These are phyloP conservation scores for Dicentrarchus labrax DNA, from an alignment of 2,113 vertebrate genomes.

Conservation along the genomic window DNA sequence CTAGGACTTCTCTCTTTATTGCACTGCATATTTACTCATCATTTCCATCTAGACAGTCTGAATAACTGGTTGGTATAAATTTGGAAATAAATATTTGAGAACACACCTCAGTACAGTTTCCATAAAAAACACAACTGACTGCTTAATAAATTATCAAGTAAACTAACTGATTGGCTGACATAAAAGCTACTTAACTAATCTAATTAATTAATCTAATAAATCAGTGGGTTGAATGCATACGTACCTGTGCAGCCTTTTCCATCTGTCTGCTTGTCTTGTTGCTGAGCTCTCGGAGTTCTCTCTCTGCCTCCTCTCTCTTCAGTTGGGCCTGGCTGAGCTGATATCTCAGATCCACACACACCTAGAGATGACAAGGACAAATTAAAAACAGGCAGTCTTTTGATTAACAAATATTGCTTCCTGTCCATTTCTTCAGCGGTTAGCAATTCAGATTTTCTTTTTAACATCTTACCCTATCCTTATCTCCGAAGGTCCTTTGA, in stretches of 20 bases:
- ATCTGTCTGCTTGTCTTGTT: constrained; percentile 88
- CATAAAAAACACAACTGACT: background rate
- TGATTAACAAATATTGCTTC: constrained; percentile 5
- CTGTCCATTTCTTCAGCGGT: background rate
- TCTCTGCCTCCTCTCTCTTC: constrained; percentile 93
- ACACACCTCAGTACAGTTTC: background rate
- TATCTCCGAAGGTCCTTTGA: background rate
- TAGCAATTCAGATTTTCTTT: background rate
- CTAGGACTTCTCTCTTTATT: background rate
- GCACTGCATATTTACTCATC: background rate
- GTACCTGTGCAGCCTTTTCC: constrained; percentile 92
- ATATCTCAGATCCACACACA: constrained; percentile 91
- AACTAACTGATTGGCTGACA: background rate
- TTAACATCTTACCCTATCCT: background rate
- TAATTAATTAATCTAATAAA: background rate
- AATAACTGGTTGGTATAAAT: background rate
- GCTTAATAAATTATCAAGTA: background rate
- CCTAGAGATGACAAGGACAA: constrained; percentile 80
- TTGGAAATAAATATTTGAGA: background rate
- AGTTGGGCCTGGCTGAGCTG: constrained; percentile 90
- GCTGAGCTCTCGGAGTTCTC: constrained; percentile 90
- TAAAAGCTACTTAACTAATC: background rate
- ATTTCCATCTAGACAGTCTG: background rate
- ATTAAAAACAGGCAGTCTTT: constrained; percentile 6
- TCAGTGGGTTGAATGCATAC: background rate